Percentiles rank a stretch among this genome's conserved stretches.
phyloP scores from a whole-genome alignment of 2,113 vertebrate species.

The Micronycteris hirsuta region DNA sequence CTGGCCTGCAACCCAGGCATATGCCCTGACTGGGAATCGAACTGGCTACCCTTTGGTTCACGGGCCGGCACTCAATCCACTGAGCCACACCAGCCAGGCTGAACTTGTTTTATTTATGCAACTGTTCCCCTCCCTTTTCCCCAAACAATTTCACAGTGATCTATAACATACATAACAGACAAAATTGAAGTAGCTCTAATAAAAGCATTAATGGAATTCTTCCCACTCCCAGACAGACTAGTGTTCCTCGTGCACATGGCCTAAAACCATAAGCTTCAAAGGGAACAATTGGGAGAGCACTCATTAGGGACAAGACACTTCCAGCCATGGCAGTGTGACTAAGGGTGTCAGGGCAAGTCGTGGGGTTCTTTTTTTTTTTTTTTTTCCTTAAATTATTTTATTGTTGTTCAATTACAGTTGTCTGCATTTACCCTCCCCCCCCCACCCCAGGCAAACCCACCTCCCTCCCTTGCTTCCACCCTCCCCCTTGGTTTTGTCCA shows the following conservation, averaged over 20 bases:
- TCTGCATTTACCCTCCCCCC: too few relatives aligned
- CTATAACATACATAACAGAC: neutral
- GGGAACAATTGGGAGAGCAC: neutral
- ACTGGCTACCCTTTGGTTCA: too few relatives aligned
- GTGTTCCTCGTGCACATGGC: neutral
- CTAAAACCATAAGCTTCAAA: neutral
- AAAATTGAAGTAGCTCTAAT: neutral
- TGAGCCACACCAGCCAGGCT: neutral
- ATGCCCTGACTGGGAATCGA: too few relatives aligned
- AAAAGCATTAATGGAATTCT: neutral
- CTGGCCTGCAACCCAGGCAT: too few relatives aligned
- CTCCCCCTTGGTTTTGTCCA: too few relatives aligned
- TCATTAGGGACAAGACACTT: neutral
- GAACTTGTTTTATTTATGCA: neutral
- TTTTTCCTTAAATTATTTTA: too few relatives aligned
- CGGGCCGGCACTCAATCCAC: too few relatives aligned
- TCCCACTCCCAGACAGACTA: neutral
- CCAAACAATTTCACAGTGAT: neutral
- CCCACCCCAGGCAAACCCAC: too few relatives aligned
- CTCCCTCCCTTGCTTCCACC: too few relatives aligned
- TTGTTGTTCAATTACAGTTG: too few relatives aligned
- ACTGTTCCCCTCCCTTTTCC: fast-evolving
- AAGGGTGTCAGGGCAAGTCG: too few relatives aligned
- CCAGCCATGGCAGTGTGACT: neutral
- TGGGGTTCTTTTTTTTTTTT: too few relatives aligned